phyloP scores from a whole-genome alignment of 1,140 invertebrate genomes.

The Diabrotica undecimpunctata region DNA sequence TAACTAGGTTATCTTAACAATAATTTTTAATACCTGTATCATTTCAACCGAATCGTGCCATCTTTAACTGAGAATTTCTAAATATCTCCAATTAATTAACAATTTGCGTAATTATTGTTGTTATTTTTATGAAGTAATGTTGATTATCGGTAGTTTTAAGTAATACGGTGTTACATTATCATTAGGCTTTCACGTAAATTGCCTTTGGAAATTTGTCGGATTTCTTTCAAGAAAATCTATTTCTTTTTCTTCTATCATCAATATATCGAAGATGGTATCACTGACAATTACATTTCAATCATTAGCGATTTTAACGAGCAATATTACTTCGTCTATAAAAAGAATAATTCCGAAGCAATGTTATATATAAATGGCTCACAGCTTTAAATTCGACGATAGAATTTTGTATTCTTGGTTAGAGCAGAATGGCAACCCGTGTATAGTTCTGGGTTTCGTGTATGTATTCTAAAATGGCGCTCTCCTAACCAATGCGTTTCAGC shows the following conservation, averaged over 20 bases:
- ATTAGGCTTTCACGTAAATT: conserved; percentile 15
- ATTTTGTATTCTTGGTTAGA: too few relatives aligned
- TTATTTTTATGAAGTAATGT: conserved; percentile 19
- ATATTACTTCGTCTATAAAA: too few relatives aligned
- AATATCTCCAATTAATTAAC: conserved; percentile 14
- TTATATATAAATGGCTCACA: too few relatives aligned
- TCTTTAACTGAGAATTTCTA: neutral
- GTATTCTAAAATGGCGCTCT: too few relatives aligned
- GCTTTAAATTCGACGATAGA: too few relatives aligned
- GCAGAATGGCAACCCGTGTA: too few relatives aligned
- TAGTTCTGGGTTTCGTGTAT: too few relatives aligned
- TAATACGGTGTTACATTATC: conserved; percentile 8
- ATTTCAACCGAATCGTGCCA: neutral
- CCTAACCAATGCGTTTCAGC: too few relatives aligned
- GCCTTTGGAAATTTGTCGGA: neutral
- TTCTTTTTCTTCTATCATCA: conserved; percentile 5
- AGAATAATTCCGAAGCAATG: too few relatives aligned
- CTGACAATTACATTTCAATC: neutral
- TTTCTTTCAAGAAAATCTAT: neutral
- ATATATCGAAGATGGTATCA: neutral
- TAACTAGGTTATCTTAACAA: conserved; percentile 10
- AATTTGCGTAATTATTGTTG: conserved; percentile 20
- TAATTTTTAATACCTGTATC: conserved; percentile 4
- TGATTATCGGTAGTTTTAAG: conserved; percentile 13
- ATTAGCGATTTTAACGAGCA: neutral